phyloP scores from a whole-genome alignment of 2,888 invertebrate species.

The Polyommatus iphigenia region DNA sequence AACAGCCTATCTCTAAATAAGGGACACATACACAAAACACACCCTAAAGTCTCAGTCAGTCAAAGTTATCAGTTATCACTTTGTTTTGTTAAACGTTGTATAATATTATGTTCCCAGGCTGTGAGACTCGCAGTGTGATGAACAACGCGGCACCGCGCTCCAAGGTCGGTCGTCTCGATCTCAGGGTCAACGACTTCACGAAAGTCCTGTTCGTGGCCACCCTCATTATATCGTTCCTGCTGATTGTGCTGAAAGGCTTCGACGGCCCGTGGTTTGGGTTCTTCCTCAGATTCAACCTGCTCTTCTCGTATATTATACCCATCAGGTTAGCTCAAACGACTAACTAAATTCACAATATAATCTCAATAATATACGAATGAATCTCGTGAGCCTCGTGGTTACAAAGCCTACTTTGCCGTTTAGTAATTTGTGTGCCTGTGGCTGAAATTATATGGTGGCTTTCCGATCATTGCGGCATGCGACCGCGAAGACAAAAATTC shows the following conservation, averaged over 20 bases:
- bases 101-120: slow-evolving; percentile 73
- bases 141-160: slow-evolving; percentile 98
- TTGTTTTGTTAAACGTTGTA: too few relatives aligned
- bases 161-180: slow-evolving; percentile 96
- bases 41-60: too few relatives aligned
- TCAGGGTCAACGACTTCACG: slow-evolving; percentile 97
- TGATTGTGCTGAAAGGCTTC: slow-evolving; percentile 98
- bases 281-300: slow-evolving; percentile 96
- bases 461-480: too few relatives aligned
- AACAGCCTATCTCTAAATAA: too few relatives aligned
- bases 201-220: slow-evolving; percentile 96
- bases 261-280: slow-evolving; percentile 98
- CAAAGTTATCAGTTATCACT: too few relatives aligned
- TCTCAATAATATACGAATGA: too few relatives aligned
- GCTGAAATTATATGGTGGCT: too few relatives aligned
- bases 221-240: slow-evolving; percentile 92
- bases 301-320: slow-evolving; percentile 99
- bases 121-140: slow-evolving; percentile 98
- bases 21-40: too few relatives aligned
- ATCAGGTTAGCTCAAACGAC: slow-evolving; percentile 85
- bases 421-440: too few relatives aligned
- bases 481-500: too few relatives aligned
- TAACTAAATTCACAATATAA: background rate
- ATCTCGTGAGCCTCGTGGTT: too few relatives aligned
- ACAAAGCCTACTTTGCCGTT: too few relatives aligned